phyloP scores from a whole-genome alignment of 2,797 vertebrate species.

The Platalea minor region DNA sequence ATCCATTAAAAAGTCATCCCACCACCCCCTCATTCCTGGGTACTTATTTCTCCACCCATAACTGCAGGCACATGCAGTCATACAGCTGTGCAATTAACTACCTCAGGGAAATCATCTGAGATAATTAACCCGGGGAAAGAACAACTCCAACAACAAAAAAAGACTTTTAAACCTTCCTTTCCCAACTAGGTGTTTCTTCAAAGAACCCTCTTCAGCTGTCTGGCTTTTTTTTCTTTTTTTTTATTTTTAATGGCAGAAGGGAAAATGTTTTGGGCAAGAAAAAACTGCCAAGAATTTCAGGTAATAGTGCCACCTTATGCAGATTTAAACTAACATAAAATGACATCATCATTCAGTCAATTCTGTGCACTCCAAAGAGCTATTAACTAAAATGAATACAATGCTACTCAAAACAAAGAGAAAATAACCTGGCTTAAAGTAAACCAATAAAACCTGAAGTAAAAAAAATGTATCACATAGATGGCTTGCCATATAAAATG shows the following conservation, averaged over 20 bases:
- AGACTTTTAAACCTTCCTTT: not conserved
- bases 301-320: not conserved
- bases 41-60: slow-evolving; percentile 9
- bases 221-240: rapidly evolving
- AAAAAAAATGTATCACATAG: not conserved
- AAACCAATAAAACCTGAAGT: not conserved
- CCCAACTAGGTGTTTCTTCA: not conserved
- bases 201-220: not conserved
- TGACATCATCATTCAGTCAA: not conserved
- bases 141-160: not conserved
- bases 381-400: not conserved
- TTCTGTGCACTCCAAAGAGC: not conserved
- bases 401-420: not conserved
- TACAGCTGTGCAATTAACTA: not conserved
- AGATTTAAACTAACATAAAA: not conserved
- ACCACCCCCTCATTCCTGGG: not conserved
- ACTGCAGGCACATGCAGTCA: not conserved
- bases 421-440: not conserved
- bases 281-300: not conserved
- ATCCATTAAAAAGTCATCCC: not conserved
- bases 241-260: not conserved
- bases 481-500: not conserved
- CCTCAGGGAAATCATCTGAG: not conserved
- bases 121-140: not conserved
- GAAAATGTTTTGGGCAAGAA: not conserved